Conservation (phyloP, 2,888 invertebrate genomes). For the Eupithecia inturbata region DNA sequence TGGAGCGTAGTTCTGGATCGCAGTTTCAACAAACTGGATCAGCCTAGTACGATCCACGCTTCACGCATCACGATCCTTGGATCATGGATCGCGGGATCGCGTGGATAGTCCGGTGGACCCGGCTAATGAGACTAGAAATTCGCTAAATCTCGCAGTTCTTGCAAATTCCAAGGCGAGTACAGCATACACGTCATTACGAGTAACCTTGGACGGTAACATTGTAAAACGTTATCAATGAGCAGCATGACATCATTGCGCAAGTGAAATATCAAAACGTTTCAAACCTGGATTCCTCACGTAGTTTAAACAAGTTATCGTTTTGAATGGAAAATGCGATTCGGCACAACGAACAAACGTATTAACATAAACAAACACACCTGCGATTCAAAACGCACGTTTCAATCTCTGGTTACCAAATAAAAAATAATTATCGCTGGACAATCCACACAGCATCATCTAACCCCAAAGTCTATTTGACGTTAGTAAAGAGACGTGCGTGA, state of each 20-base stretch:
- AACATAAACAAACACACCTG: background rate
- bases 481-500: too few relatives aligned
- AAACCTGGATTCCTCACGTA: constrained; percentile 13
- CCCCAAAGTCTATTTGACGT: too few relatives aligned
- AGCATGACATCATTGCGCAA: constrained; percentile 11
- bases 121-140: constrained; percentile 1
- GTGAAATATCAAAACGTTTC: background rate
- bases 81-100: too few relatives aligned
- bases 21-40: too few relatives aligned
- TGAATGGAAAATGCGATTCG: constrained; percentile 8
- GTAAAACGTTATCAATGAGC: constrained; percentile 17
- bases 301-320: constrained; percentile 4
- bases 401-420: background rate
- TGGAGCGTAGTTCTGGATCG: too few relatives aligned
- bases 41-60: too few relatives aligned
- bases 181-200: constrained; percentile 20
- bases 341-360: background rate
- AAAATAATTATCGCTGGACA: too few relatives aligned
- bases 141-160: constrained; percentile 41
- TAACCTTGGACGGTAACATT: constrained; percentile 28
- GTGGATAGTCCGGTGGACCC: too few relatives aligned
- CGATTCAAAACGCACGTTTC: constrained; percentile 1
- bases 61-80: too few relatives aligned
- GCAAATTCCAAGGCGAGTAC: constrained; percentile 43
- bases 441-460: background rate